Evolutionary conservation across 1,140 invertebrate genomes (phyloP), one percentile per base, ranked within the genome.

Genomic region (Mactra quadrangularis): DNA sequence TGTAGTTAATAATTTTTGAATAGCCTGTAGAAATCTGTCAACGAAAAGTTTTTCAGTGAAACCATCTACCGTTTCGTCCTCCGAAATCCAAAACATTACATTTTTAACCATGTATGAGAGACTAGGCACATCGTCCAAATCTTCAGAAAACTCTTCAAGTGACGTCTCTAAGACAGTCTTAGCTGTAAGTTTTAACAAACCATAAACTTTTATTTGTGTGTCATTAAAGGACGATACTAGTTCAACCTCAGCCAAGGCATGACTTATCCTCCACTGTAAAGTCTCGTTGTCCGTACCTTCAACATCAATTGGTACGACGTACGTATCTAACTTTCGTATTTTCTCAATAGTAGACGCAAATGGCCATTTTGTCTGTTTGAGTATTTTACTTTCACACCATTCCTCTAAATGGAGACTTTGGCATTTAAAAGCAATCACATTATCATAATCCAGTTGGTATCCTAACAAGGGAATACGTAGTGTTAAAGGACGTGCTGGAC

Each of bases 171-270:
- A 29, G 31, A 45, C 7, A 0, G 45, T 29, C 47, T 77, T 77
- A 9, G n/a, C 35, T 6, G 64, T 62, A 22, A 77, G n/a, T 45
- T 77, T 77, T 27, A 77, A 11, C 3, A 47, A 27, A 6, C 27
- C 59, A 64, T 64, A 77, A 2, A 77, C 45, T 45, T 77, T 77
- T 6, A 59, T 77, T 53, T 77, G 74, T 13, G 59, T 52, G 29
- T 77, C 45, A 59, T 64, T 77, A 15, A 77, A 77, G 15, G 57
- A 64, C 17, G 50, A 27, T 2, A 77, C 59, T 22, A 77, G 27
- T 50, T 6, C 17, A 31, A 52, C 25, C 19, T 77, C 74, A n/a
- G 57, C 59, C 19, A 31, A 3, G 22, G 41, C 60, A 17, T 41
- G 53, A 35, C 74, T 47, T 27, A 77, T 64, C 22, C 74, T 47